phyloP scores from a whole-genome alignment of 2,797 vertebrate genomes.

The Darevskia mixta region DNA sequence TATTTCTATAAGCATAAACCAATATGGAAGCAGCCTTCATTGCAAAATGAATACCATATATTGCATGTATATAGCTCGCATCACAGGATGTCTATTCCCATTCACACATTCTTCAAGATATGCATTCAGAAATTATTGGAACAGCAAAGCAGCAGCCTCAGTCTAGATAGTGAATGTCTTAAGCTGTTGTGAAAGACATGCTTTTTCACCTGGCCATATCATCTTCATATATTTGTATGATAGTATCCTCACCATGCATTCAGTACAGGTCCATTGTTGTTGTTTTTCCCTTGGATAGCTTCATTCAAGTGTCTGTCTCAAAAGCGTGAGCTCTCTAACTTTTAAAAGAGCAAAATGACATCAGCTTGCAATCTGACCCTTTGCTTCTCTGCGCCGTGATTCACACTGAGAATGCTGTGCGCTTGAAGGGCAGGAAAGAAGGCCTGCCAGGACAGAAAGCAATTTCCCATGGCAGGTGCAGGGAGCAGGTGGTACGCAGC shows the following conservation, averaged over 20 bases:
- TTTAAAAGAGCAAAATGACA: slow-evolving; percentile 60
- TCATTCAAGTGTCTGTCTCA: slow-evolving; percentile 8
- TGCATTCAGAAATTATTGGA: neutral
- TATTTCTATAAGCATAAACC: neutral
- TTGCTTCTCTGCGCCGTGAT: slow-evolving; percentile 56
- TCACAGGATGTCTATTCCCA: neutral
- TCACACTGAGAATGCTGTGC: slow-evolving; percentile 59
- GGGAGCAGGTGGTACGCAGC: slow-evolving; percentile 84
- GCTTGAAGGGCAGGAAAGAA: slow-evolving; percentile 64
- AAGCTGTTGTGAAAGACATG: neutral
- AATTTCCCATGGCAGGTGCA: slow-evolving; percentile 81
- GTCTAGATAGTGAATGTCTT: neutral
- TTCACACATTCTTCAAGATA: neutral
- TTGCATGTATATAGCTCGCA: neutral
- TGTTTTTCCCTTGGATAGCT: neutral
- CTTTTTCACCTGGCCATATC: neutral
- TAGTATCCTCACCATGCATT: neutral
- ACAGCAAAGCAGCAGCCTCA: neutral
- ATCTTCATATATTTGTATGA: neutral
- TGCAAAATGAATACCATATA: neutral
- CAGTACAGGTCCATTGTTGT: neutral
- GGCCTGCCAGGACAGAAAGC: slow-evolving; percentile 78
- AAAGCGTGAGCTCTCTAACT: slow-evolving; percentile 14
- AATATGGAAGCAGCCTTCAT: neutral
- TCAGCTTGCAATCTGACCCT: slow-evolving; percentile 44